Percentiles rank a stretch among this genome's conserved stretches.
Evolutionary conservation across 2,113 vertebrate species (phyloP).

Genomic region (Cyphomyrus plagiostoma): DNA sequence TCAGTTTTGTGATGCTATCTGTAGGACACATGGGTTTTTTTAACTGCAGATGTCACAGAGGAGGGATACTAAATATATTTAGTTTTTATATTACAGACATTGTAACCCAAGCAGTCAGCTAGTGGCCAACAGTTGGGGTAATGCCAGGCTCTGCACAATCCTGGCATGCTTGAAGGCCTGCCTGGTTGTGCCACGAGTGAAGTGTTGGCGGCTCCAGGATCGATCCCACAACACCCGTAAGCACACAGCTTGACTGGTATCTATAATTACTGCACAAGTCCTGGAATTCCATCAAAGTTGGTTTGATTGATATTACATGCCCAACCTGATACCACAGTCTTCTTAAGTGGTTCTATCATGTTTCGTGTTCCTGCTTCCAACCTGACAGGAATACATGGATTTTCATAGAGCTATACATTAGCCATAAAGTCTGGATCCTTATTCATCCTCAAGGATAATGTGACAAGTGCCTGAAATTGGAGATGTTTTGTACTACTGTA

Average conservation of each 20-base stretch:
- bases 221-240: not conserved
- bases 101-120: not conserved
- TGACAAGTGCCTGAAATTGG: not conserved
- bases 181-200: not conserved
- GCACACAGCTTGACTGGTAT: not conserved
- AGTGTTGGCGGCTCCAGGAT: not conserved
- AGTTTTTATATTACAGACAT: not conserved
- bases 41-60: not conserved
- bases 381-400: not conserved
- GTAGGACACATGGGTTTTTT: not conserved
- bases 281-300: not conserved
- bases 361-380: not conserved
- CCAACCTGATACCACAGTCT: not conserved
- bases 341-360: not conserved
- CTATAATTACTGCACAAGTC: not conserved
- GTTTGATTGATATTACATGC: not conserved
- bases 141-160: not conserved
- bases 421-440: not conserved
- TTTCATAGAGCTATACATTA: not conserved
- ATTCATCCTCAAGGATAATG: not conserved
- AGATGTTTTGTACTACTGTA: not conserved
- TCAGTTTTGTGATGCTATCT: not conserved
- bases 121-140: not conserved
- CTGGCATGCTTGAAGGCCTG: not conserved
- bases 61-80: conserved; percentile 3